These are phyloP conservation scores for Styela clava DNA, from an alignment of 23 tunicate genomes.

Conservation along the genomic window DNA sequence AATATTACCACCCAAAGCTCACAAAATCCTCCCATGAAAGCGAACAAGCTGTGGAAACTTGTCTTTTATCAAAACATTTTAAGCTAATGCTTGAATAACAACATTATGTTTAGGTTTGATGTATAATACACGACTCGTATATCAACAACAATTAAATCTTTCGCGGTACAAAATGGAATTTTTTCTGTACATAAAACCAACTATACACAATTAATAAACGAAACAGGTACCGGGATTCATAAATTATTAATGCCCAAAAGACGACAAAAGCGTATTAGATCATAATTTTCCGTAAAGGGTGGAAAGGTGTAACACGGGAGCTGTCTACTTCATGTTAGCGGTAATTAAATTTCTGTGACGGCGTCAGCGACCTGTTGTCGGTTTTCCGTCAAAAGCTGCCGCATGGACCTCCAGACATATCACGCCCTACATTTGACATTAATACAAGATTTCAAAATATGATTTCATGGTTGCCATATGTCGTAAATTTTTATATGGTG, in stretches of 20 bases:
- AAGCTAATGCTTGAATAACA: neutral
- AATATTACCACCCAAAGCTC: neutral
- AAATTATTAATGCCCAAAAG: neutral
- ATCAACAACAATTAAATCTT: too few species aligned
- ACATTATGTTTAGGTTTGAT: neutral
- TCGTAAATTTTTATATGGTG: too few species aligned
- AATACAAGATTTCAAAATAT: too few species aligned
- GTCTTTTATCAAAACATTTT: neutral
- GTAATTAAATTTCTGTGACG: neutral
- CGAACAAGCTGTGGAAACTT: neutral
- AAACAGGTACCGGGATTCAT: neutral
- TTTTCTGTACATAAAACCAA: too few species aligned
- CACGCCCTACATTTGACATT: neutral
- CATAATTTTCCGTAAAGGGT: neutral
- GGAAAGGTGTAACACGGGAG: neutral
- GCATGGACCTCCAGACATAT: neutral
- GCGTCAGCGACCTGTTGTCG: neutral
- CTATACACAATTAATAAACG: neutral
- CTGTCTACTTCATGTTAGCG: neutral
- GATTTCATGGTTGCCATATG: too few species aligned
- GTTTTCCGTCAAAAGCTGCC: neutral
- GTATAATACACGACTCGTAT: too few species aligned
- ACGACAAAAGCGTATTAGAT: neutral
- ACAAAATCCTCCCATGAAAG: neutral
- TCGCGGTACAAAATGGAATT: too few species aligned